A percentile compares a stretch with the other conserved stretches of the same genome.
Evolutionary conservation across 1,140 invertebrate species (phyloP).

Genomic region (Lutraria rhynchaena): DNA sequence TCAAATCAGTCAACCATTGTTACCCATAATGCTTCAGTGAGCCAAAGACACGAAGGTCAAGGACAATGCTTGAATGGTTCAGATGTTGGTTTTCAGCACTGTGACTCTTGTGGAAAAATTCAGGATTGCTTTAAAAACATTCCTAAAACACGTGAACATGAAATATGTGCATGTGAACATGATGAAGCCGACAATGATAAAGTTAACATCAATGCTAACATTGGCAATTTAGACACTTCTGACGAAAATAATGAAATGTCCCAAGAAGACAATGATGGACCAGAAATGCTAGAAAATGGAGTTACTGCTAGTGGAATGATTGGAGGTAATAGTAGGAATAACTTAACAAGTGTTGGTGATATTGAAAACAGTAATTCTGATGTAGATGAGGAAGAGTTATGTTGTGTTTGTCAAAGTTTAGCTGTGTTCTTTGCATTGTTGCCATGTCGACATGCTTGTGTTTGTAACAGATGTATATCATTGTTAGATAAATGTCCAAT

Average conservation of each 20-base stretch:
- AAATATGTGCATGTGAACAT: not conserved
- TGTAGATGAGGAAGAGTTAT: not conserved
- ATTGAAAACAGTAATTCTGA: not conserved
- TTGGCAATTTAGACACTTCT: no score
- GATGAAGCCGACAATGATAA: not conserved
- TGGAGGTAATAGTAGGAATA: not conserved
- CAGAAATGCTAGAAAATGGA: not conserved
- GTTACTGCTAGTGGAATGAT: not conserved
- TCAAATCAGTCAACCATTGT: not conserved
- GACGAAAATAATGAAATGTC: not conserved
- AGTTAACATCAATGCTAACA: no score
- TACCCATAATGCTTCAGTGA: not conserved
- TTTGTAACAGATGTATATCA: slow-evolving; percentile 86
- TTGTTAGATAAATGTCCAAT: slow-evolving; percentile 86
- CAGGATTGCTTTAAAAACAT: not conserved
- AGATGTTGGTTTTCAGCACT: not conserved
- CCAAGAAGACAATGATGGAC: not conserved
- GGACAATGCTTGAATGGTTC: not conserved
- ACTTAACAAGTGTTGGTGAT: not conserved
- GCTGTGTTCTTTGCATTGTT: slow-evolving; percentile 89
- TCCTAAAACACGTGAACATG: slow-evolving; percentile 9
- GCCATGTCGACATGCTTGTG: slow-evolving; percentile 91
- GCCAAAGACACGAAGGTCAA: not conserved
- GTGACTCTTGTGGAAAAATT: slow-evolving; percentile 7
- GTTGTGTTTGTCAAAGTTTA: slow-evolving; percentile 89